Base-by-base conservation (phyloP, 2,113 vertebrate species). In the Hymenochirus boettgeri region DNA sequence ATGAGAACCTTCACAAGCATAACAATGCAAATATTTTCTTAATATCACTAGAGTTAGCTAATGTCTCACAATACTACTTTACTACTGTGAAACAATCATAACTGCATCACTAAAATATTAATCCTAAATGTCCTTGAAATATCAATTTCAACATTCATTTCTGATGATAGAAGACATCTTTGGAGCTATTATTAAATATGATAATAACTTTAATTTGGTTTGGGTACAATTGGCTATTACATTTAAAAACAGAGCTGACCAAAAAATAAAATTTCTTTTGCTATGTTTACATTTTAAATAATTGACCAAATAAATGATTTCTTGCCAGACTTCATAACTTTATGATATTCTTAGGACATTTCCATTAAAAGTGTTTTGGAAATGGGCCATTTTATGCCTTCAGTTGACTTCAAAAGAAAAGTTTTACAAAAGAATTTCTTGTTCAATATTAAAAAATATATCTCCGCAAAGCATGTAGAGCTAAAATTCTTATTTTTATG, bases 351-450 rank as follows among this genome's bases (percentile, higher is more conserved):
- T 24, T 51, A 52, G 22, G 56, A 67, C 56, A 67, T 51, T 42
- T 51, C 56, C 56, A 67, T 67, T 66, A 67, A 51, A 59, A 58
- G 56, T 51, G 55, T 39, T 42, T 52, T 67, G 64, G 64, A 67
- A 39, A 52, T 19, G 2, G 31, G 22, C 64, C 56, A 59, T 59
- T 52, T 52, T 23, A 39, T 58, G 29, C 56, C 33, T 35, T 51
- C 18, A 23, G 31, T 19, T 26, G 18, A 37, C 31, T 59, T 59
- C 46, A 39, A 59, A 52, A 51, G 31, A 52, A 10, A 7, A 66
- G n/a, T 11, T 50, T 47, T 48, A 26, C 39, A 58, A 66, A 50
- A 50, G 31, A 35, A 39, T 66, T 45, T 45, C 52, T 48, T 31
- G 37, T 17, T 31, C 39, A n/a, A 24, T 33, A 65, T 29, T 42